Base-by-base conservation (phyloP, 2,888 invertebrate genomes). In the Acleris laterana region DNA sequence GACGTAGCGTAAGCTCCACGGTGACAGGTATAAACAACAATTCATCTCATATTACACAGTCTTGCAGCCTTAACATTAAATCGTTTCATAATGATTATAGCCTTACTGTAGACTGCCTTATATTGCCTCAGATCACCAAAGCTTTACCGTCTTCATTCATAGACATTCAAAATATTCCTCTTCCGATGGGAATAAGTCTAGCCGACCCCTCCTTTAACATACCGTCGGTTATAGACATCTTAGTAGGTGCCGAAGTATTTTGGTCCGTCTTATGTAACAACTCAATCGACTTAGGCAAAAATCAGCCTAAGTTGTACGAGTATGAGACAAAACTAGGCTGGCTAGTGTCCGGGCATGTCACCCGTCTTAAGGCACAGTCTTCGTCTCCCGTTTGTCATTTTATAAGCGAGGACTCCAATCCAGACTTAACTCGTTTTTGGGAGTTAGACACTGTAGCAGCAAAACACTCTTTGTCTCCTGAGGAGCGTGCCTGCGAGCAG, bases 21-120 rank as follows among this genome's bases (percentile, higher is more conserved):
- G 66, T 74, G 13, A 62, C 69, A 70, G 74, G 74, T 72, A 74
- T 75, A n/a, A 70, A 71, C 38, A 64, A 64, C 52, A 69, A 72
- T 17, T 25, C 50, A 59, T 68, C 69, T 19, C 49, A 42, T 53
- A 68, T 42, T 57, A 52, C n/a, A n/a, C 65, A 65, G 59, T 65
- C 65, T 61, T 69, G 69, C 38, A 53, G 48, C n/a, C 59, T 69
- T 20, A 67, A 53, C 7, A 49, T 67, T 11, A 55, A 42, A 53
- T 67, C 69, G 46, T 46, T 58, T 22, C 38, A 61, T 48, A 59
- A 67, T 56, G 63, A 62, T 13, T 73, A 70, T 44, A 42, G 28
- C 20, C 44, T 60, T 50, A 42, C 56, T 48, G 49, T 68, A 13
- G 53, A 58, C 16, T 68, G 61, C 58, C 62, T 32, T 44, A 50